Base-by-base conservation (phyloP, 2,113 vertebrate species). In the Mobula hypostoma region DNA sequence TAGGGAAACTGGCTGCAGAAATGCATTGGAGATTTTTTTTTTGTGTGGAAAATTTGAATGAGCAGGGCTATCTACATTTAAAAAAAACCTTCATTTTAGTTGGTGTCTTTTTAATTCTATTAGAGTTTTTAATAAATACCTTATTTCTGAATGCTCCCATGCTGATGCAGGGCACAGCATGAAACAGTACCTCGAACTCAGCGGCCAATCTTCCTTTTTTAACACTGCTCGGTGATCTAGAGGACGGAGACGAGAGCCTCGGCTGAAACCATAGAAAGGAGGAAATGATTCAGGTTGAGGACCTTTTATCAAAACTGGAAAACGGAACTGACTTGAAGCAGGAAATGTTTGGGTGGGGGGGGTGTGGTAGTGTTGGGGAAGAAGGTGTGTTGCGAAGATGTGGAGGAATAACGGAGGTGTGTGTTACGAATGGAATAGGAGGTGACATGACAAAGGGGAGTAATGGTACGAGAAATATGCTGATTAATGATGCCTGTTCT, bases 91-190 rank as follows among this genome's bases (percentile, higher is more conserved):
- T 93, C 68, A 74, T 93, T 93, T 93, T 36, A 93, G 40, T 27
- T 93, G 90, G 32, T 7, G 91, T 93, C 70, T 76, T 72, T 92
- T 93, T 93, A 93, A 93, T 74, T 93, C 68, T 93, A 74, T 56
- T 93, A 48, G 68, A 74, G n/a, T 90, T 92, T 93, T 93, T 56
- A 92, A 40, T 92, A 74, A 93, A 76, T 11, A 27, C 12, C 24
- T 5, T n/a, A 76, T 74, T 48, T 74, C 91, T 40, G 66, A 93
- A 70, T 48, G 90, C 48, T 93, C 9, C 68, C 90, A 17, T 63
- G 85, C 58, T 27, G 24, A 48, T 74, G 11, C 17, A 76, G 70
- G 91, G 17, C 68, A 29, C 24, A 12, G 91, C 21, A 29, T 66
- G 29, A 76, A 24, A 29, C 29, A 29, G 36, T 24, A 32, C 36